A percentile compares a stretch with the other conserved stretches of the same genome.
Conservation (phyloP, 2,113 vertebrate species). For the Rhipidura dahli region DNA sequence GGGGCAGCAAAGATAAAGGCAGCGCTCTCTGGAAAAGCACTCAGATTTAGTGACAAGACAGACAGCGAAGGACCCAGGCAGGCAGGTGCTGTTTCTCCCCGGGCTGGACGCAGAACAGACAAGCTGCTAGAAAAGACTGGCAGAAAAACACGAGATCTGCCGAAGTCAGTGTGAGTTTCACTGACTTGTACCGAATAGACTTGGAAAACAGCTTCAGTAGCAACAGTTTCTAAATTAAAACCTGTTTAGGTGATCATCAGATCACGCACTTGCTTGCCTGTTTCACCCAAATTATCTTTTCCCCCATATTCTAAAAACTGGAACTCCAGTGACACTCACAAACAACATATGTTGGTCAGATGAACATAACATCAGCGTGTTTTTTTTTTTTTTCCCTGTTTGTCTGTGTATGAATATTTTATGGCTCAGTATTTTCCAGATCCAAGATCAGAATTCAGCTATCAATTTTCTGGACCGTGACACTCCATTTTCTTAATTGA, state of each 20-base stretch:
- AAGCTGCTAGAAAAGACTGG: not conserved
- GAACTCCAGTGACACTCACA: constrained; percentile 12
- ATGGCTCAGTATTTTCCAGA: constrained; percentile 59
- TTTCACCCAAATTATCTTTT: not conserved
- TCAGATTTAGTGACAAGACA: not conserved
- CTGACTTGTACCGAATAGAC: not conserved
- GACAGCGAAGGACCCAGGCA: not conserved
- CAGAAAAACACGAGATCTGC: not conserved
- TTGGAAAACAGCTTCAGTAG: not conserved
- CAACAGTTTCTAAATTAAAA: constrained; percentile 21
- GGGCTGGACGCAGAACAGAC: not conserved
- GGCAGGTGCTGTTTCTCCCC: constrained; percentile 18
- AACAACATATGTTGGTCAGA: constrained; percentile 35
- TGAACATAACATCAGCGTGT: constrained; percentile 35
- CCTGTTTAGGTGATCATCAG: constrained; percentile 6
- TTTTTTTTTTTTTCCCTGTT: not conserved
- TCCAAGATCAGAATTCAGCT: constrained; percentile 55
- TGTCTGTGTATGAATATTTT: constrained; percentile 25
- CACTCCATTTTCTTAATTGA: constrained; percentile 56
- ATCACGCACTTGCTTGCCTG: not conserved
- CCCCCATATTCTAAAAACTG: not conserved
- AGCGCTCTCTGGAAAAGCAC: not conserved
- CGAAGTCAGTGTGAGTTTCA: not conserved
- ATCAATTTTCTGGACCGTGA: constrained; percentile 53
- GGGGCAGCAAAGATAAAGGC: not conserved